Evolutionary conservation across 2,797 vertebrate genomes (phyloP).

Genomic region (Antrozous pallidus): DNA sequence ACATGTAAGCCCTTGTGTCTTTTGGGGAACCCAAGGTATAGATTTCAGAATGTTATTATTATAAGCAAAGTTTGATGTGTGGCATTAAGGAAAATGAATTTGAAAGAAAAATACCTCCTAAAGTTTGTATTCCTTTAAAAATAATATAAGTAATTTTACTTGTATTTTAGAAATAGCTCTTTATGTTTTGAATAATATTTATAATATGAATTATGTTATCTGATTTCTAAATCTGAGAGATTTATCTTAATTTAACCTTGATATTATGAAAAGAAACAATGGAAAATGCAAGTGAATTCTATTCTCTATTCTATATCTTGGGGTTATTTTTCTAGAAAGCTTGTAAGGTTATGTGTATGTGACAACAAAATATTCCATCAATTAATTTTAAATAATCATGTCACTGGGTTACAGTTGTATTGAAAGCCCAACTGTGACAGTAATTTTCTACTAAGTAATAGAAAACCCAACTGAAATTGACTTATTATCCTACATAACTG

Average conservation of each 20-base stretch:
- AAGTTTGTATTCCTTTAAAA: background rate
- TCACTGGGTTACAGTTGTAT: background rate
- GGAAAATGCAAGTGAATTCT: background rate
- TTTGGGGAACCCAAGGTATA: background rate
- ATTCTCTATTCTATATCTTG: background rate
- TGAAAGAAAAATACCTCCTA: background rate
- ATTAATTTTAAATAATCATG: background rate
- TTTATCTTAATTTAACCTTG: slow-evolving; percentile 34
- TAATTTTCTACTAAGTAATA: slow-evolving; percentile 11
- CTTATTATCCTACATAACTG: background rate
- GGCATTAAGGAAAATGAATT: slow-evolving; percentile 26
- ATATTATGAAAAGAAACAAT: slow-evolving; percentile 18
- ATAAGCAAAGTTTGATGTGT: background rate
- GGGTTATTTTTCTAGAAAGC: background rate
- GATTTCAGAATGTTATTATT: slow-evolving; percentile 30
- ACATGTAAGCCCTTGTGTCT: background rate
- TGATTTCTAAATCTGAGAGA: background rate
- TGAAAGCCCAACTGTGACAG: background rate
- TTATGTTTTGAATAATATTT: slow-evolving; percentile 21
- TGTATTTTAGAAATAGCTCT: background rate
- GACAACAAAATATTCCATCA: background rate
- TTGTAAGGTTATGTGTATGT: background rate
- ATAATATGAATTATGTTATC: background rate
- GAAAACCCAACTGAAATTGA: background rate
- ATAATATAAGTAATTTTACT: slow-evolving; percentile 1